Percentiles rank a stretch among this genome's conserved stretches.
phyloP scores from a whole-genome alignment of 2,888 invertebrate genomes.

The Diaphora mendica region DNA sequence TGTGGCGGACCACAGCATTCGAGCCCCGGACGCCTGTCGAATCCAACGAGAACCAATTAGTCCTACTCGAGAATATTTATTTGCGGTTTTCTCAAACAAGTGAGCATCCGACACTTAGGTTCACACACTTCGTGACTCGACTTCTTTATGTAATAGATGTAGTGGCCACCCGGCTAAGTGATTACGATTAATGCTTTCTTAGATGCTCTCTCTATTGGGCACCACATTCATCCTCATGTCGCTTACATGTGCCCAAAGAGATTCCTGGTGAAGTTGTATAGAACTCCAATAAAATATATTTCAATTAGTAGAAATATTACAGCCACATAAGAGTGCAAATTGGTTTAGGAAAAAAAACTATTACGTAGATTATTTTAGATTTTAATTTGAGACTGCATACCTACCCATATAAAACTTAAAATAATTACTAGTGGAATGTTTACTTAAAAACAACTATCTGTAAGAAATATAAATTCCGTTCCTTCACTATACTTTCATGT shows the following conservation, averaged over 20 bases:
- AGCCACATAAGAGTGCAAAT: neutral
- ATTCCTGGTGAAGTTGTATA: conserved; percentile 24
- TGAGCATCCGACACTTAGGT: conserved; percentile 69
- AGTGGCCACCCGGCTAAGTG: conserved; percentile 50
- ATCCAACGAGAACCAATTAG: conserved; percentile 84
- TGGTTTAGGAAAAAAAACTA: neutral
- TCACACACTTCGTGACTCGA: conserved; percentile 66
- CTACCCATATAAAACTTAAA: neutral
- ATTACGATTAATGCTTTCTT: conserved; percentile 56
- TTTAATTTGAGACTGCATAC: neutral
- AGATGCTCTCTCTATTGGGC: conserved; percentile 47
- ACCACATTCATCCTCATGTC: conserved; percentile 38
- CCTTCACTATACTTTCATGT: neutral
- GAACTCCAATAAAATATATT: conserved; percentile 7
- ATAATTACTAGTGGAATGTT: neutral
- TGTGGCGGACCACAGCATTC: conserved; percentile 74
- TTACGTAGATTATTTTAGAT: neutral
- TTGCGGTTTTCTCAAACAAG: conserved; percentile 81
- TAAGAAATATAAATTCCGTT: neutral
- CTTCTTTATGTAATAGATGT: conserved; percentile 64
- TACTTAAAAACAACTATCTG: neutral
- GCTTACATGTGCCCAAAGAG: conserved; percentile 34
- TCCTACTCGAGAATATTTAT: conserved; percentile 82
- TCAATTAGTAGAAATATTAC: conserved; percentile 4
- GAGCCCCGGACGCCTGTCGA: conserved; percentile 77